Evolutionary conservation across 2,888 invertebrate species (phyloP), one percentile per base, ranked within the genome.

Genomic region (Dexiosoma caninum): DNA sequence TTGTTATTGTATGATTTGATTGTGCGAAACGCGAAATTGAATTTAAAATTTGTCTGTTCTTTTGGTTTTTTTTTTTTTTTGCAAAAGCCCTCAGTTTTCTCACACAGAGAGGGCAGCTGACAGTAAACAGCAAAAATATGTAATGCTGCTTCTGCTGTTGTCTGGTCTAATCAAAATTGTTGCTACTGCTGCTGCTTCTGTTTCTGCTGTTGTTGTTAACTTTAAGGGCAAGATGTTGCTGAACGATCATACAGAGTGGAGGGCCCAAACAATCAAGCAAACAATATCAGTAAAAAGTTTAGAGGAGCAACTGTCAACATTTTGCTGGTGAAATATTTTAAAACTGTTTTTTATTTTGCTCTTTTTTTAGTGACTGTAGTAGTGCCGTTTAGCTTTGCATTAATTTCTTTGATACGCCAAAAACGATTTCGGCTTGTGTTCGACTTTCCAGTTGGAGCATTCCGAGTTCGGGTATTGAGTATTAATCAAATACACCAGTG

Each of bases 1-100:
- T 8, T 69, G 51, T 59, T 30, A 53, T 69, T 70, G 55, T 53
- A 55, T 42, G 42, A 67, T 62, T 72, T 70, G 64, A 60, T 70
- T 75, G 71, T 66, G 77, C 81, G 23, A 81, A 77, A 77, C 76
- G 53, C 57, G 27, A 69, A 79, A 37, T 60, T 60, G 42, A 79
- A 57, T 69, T 75, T 62, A 35, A 60, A 78, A 35, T 40, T 46
- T 70, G 37, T 60, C n/a, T 53, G 14, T 37, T 37, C 7, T 51
- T 53, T 16, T 67, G 44, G 40, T 75, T 57, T 16, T 37, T 37
- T 2, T 51, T 53, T 16, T 67, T 53, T 40, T 75, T 57, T 16
- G 12, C 59, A 37, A 64, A 60, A 55, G 67, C 67, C 49, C 70
- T 60, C 71, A 69, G 78, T 74, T 75, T 64, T 46, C 53, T 30